Percentiles rank a stretch among this genome's conserved stretches.
Conservation (phyloP, 2,888 invertebrate species). For the Ormia ochracea region DNA sequence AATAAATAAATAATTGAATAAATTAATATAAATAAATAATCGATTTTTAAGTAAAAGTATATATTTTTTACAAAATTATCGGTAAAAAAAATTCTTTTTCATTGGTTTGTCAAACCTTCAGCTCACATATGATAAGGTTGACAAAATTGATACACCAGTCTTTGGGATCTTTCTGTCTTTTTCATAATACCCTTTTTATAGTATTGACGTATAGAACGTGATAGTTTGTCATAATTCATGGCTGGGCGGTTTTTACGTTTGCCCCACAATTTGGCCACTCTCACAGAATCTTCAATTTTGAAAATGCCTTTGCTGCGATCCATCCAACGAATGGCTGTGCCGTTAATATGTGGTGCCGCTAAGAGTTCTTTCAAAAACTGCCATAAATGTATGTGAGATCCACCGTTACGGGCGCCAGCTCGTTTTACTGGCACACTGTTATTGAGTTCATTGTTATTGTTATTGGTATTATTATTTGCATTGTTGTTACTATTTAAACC, state of each 20-base stretch:
- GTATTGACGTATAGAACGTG: slow-evolving; percentile 97
- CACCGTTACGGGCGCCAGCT: slow-evolving; percentile 69
- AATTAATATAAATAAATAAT: slow-evolving; percentile 64
- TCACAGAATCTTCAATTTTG: slow-evolving; percentile 98
- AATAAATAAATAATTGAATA: slow-evolving; percentile 34
- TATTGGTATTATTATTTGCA: slow-evolving; percentile 57
- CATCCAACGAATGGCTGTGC: slow-evolving; percentile 97
- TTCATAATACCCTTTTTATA: slow-evolving; percentile 99
- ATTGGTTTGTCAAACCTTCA: not conserved
- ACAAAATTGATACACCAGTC: slow-evolving; percentile 99
- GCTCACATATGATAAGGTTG: slow-evolving; percentile 91
- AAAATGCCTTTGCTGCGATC: slow-evolving; percentile 96
- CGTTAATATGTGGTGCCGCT: slow-evolving; percentile 90
- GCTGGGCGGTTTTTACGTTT: slow-evolving; percentile 98
- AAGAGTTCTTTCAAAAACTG: slow-evolving; percentile 98
- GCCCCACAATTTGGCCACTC: slow-evolving; percentile 98
- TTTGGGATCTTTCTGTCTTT: slow-evolving; percentile 98
- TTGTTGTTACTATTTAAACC: not conserved
- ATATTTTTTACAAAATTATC: not conserved
- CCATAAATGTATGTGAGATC: slow-evolving; percentile 98
- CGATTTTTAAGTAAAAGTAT: not conserved
- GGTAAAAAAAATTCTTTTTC: not conserved
- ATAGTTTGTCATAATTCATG: slow-evolving; percentile 99
- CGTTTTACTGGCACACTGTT: slow-evolving; percentile 65
- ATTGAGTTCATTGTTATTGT: slow-evolving; percentile 35